phyloP scores from a whole-genome alignment of 2,113 vertebrate species.

The Axis porcinus region DNA sequence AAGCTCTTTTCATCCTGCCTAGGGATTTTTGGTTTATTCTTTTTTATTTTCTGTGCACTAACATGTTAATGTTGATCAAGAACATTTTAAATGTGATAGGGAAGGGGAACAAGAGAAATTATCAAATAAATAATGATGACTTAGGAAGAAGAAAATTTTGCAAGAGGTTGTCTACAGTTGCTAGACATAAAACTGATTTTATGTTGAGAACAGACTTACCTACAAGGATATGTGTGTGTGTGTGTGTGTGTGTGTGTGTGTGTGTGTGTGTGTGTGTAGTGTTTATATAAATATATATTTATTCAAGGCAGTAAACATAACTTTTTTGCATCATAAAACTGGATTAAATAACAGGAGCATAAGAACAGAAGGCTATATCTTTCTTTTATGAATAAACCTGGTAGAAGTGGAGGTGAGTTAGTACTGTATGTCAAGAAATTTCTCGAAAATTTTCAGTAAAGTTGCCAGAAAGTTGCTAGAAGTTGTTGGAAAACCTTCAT shows the following conservation, averaged over 20 bases:
- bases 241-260: neutral
- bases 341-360: neutral
- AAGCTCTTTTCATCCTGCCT: neutral
- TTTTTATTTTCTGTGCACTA: neutral
- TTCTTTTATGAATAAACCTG: neutral
- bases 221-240: neutral
- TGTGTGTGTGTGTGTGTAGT: neutral
- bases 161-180: neutral
- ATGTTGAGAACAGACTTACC: neutral
- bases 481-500: neutral
- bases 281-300: neutral
- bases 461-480: neutral
- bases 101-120: neutral
- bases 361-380: neutral
- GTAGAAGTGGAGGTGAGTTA: neutral
- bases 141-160: neutral
- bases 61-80: neutral
- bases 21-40: neutral
- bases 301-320: neutral
- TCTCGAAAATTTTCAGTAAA: neutral
- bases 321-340: neutral
- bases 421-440: neutral
- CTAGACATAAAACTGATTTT: neutral
- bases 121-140: neutral
- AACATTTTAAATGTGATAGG: conserved; percentile 7